A percentile compares a stretch with the other conserved stretches of the same genome.
Evolutionary conservation across 1,140 invertebrate species (phyloP).

Genomic region (Euura saliciscinereae): DNA sequence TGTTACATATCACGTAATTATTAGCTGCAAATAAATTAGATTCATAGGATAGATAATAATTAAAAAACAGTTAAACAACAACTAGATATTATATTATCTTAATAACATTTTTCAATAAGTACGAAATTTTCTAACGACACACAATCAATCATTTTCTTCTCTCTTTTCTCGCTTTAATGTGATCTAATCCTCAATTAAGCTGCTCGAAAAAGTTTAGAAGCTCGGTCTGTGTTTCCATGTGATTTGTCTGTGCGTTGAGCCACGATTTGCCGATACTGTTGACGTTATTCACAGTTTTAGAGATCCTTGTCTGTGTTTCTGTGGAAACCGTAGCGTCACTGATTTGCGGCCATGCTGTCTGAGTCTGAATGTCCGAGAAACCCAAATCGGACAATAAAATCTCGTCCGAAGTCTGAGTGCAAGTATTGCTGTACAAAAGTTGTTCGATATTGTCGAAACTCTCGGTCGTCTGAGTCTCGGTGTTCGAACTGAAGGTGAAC

Average conservation of each 20-base stretch:
- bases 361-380: conserved; percentile 66
- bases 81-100: no score
- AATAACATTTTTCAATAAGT: background rate
- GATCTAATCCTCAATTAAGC: conserved; percentile 30
- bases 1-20: no score
- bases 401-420: conserved; percentile 67
- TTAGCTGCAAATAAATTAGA: no score
- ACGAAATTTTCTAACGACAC: background rate
- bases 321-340: conserved; percentile 52
- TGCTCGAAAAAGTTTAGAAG: conserved; percentile 53
- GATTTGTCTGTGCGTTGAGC: conserved; percentile 49
- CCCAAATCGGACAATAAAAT: conserved; percentile 61
- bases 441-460: conserved; percentile 56
- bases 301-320: conserved; percentile 55
- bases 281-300: conserved; percentile 21
- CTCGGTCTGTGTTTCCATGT: conserved; percentile 60
- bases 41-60: no score
- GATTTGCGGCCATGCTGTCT: conserved; percentile 60
- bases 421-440: conserved; percentile 63
- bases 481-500: conserved; percentile 54
- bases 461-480: conserved; percentile 60
- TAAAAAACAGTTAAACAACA: no score
- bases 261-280: conserved; percentile 36
- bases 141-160: background rate
- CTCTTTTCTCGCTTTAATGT: background rate